Evolutionary conservation across 2,888 invertebrate genomes (phyloP).

Genomic region (Rhaphigaster nebulosa): DNA sequence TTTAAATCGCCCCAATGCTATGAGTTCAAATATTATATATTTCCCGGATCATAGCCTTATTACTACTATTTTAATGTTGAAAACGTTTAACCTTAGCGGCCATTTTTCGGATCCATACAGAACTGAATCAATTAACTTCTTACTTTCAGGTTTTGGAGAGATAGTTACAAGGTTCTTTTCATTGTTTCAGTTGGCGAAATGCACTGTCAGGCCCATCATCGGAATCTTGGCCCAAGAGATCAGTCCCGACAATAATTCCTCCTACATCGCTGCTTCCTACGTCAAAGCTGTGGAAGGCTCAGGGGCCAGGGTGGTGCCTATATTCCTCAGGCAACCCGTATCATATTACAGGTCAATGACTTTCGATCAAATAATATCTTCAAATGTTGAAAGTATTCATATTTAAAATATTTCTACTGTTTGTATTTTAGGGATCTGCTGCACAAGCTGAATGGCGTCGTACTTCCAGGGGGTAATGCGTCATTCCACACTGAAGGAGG

Average conservation of each 20-base stretch:
- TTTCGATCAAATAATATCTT: slow-evolving; percentile 63
- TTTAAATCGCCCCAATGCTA: too few relatives aligned
- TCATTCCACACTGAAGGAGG: slow-evolving; percentile 79
- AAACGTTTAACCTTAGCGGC: too few relatives aligned
- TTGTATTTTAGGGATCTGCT: slow-evolving; percentile 58
- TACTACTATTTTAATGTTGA: too few relatives aligned
- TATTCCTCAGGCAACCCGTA: slow-evolving; percentile 68
- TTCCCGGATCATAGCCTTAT: too few relatives aligned
- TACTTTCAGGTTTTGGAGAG: too few relatives aligned
- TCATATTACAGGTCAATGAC: slow-evolving; percentile 72
- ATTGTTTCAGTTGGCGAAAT: not conserved
- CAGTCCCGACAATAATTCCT: slow-evolving; percentile 72
- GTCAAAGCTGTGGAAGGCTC: slow-evolving; percentile 90
- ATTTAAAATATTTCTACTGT: too few relatives aligned
- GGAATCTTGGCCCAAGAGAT: slow-evolving; percentile 82
- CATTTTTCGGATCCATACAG: too few relatives aligned
- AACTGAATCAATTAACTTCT: too few relatives aligned
- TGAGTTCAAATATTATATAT: too few relatives aligned
- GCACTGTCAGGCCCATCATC: slow-evolving; percentile 72
- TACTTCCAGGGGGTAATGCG: slow-evolving; percentile 87
- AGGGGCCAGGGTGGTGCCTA: slow-evolving; percentile 88
- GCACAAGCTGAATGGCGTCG: slow-evolving; percentile 72
- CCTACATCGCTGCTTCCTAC: slow-evolving; percentile 87
- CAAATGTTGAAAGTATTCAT: too few relatives aligned
- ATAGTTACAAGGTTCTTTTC: too few relatives aligned